Conservation (phyloP, 2,113 vertebrate genomes). For the Saccopteryx leptura region DNA sequence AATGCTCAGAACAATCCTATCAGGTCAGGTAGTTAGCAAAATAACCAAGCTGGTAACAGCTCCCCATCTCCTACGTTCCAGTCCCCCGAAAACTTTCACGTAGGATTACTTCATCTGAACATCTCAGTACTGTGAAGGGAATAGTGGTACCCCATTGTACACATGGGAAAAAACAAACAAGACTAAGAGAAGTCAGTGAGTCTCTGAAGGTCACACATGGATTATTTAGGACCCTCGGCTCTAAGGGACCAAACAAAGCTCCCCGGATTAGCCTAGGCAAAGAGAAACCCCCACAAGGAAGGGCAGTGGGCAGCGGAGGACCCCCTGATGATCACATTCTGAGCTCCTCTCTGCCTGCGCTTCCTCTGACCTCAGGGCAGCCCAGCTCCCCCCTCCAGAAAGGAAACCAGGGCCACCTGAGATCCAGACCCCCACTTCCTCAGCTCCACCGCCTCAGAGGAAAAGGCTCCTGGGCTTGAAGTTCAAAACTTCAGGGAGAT, state of each 20-base stretch:
- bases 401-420: background rate
- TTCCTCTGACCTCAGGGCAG: background rate
- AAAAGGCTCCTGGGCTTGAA: background rate
- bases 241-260: background rate
- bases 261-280: background rate
- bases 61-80: background rate
- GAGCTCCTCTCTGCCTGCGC: background rate
- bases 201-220: background rate
- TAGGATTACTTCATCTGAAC: background rate
- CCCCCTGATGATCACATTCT: background rate
- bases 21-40: background rate
- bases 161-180: background rate
- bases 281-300: background rate
- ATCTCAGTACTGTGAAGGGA: background rate
- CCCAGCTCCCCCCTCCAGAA: background rate
- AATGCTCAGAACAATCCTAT: background rate
- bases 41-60: background rate
- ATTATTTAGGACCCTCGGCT: background rate
- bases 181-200: background rate
- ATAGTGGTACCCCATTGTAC: background rate
- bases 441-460: background rate
- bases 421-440: background rate
- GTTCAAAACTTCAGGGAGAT: background rate
- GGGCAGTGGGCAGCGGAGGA: rapidly evolving
- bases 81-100: background rate